A percentile compares a stretch with the other conserved stretches of the same genome.
Evolutionary conservation across 2,797 vertebrate species (phyloP).

Genomic region (Calcarius lapponicus): DNA sequence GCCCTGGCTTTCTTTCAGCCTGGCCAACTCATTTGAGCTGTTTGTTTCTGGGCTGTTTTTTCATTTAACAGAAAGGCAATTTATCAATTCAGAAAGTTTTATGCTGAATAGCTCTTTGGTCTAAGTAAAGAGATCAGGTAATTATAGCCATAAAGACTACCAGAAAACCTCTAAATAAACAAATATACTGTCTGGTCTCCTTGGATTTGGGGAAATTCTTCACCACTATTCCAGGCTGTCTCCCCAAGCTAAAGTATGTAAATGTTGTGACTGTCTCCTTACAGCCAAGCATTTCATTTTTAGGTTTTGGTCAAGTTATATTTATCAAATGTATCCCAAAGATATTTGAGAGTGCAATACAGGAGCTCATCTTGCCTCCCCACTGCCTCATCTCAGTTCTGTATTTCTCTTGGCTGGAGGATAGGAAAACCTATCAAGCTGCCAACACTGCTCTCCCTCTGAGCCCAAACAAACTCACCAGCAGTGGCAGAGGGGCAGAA

Average conservation of each 20-base stretch:
- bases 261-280: slow-evolving; percentile 45
- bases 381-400: background rate
- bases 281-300: slow-evolving; percentile 40
- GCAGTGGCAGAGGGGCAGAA: background rate
- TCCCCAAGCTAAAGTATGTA: slow-evolving; percentile 37
- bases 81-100: slow-evolving; percentile 38
- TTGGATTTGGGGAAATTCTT: background rate
- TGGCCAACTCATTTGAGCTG: slow-evolving; percentile 7
- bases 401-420: slow-evolving; percentile 50
- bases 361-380: slow-evolving; percentile 9
- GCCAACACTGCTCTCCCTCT: background rate
- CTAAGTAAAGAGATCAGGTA: background rate
- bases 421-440: slow-evolving; percentile 13
- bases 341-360: slow-evolving; percentile 33
- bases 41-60: background rate
- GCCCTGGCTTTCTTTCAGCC: background rate
- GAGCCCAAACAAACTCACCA: background rate
- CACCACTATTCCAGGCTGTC: background rate
- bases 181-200: slow-evolving; percentile 25
- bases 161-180: slow-evolving; percentile 44
- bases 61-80: slow-evolving; percentile 19
- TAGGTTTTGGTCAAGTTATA: slow-evolving; percentile 61
- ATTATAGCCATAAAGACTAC: background rate
- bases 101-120: background rate
- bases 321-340: slow-evolving; percentile 61